Evolutionary conservation across 2,888 invertebrate genomes (phyloP).

Genomic region (Tenthredo mesomela): DNA sequence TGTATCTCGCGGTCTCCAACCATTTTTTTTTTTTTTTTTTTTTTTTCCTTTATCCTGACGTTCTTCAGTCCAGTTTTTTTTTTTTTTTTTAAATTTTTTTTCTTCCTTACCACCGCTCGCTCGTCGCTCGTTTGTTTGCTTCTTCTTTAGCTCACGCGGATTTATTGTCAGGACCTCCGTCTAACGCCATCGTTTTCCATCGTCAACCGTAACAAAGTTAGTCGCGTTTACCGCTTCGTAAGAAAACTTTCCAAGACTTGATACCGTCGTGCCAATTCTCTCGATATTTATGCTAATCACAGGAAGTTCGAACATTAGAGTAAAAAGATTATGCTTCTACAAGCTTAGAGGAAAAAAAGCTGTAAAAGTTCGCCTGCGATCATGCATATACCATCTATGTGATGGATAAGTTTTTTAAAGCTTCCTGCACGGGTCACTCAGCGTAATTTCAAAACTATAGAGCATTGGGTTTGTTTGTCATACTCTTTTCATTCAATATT

Average conservation of each 20-base stretch:
- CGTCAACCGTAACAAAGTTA: conserved; percentile 26
- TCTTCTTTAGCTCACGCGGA: conserved; percentile 1
- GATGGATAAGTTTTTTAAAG: background rate
- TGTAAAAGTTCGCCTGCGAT: background rate
- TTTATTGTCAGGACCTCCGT: conserved; percentile 39
- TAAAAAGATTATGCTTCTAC: background rate
- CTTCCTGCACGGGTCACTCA: background rate
- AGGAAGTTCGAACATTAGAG: background rate
- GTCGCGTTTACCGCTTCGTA: background rate
- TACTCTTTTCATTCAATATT: conserved; percentile 61
- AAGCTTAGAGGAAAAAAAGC: background rate
- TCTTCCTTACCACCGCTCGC: background rate
- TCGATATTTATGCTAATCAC: conserved; percentile 19
- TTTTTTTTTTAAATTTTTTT: background rate
- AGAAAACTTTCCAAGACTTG: background rate
- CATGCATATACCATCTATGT: background rate
- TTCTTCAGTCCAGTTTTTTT: background rate
- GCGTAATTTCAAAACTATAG: conserved; percentile 11
- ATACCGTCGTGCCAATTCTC: background rate
- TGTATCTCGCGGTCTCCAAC: conserved; percentile 22
- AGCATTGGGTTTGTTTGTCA: background rate
- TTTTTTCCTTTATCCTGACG: background rate
- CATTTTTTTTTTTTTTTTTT: background rate
- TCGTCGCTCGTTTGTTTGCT: conserved; percentile 13
- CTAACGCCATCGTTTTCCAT: conserved; percentile 8